Evolutionary conservation across 2,113 vertebrate genomes (phyloP), one percentile per base, ranked within the genome.

Genomic region (Antennarius striatus): DNA sequence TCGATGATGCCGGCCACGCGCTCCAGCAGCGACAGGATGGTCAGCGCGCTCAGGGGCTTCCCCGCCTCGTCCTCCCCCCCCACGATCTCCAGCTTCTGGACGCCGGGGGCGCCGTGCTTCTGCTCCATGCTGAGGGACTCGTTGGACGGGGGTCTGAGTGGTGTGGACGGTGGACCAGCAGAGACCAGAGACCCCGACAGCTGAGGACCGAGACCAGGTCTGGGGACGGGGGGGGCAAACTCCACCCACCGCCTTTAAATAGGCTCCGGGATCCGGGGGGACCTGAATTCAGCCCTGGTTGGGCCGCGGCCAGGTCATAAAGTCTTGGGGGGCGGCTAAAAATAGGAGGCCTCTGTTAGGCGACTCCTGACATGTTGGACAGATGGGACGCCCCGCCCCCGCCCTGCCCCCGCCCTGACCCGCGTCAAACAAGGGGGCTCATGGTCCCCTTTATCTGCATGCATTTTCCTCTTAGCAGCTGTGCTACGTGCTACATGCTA

Each of bases 1-100:
- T 98, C 96, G 66, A 98, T 96, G 9, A 98, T 95, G 45, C 94
- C 93, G 16, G 96, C 95, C 17, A 99, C 98, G 40, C 95, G 97
- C 87, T 98, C 97, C 88, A 99, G 92, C 75, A 99, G 94, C 0
- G 95, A 95, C 80, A 99, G 93, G 43, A 99, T 97, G 0, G 96
- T 97, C 64, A 97, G 91, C 22, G 95, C 95, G 0, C 94, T 92
- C 92, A 55, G 95, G 86, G 93, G 96, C 93, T 75, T 95, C 22
- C 90, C 96, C 11, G 94, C 94, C 11, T 94, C 94, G 16, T 98
- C 96, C 84, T 96, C 94, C 0, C 94, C 83, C 0, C 92, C 88
- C 0, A 95, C 74, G 54, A 96, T 91, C 51, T 95, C 91, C 45
- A 92, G 83, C 91, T 91, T 94, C 81, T 91, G 82, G 74, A 92